A percentile compares a stretch with the other conserved stretches of the same genome.
These are phyloP conservation scores for Troglohyphantes excavatus DNA, from an alignment of 2,888 invertebrate genomes.

Conservation along the genomic window DNA sequence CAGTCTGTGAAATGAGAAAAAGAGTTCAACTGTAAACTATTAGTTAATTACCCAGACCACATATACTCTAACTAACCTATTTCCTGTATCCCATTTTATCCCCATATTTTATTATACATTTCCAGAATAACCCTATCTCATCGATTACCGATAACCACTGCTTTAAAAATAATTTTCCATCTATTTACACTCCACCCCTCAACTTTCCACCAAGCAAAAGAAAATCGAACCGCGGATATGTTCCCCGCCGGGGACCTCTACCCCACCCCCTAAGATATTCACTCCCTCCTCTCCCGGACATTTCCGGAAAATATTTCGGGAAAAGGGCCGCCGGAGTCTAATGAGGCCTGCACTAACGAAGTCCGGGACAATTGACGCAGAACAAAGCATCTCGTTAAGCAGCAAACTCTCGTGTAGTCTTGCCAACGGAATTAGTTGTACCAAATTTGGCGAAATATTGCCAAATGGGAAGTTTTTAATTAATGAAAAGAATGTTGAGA, in stretches of 20 bases:
- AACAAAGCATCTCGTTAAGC: conserved; percentile 52
- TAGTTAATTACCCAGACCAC: too few species aligned
- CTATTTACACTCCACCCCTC: neutral
- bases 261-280: neutral
- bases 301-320: conserved; percentile 5
- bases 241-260: too few species aligned
- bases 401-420: neutral
- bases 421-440: neutral
- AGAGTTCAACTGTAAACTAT: too few species aligned
- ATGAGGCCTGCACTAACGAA: conserved; percentile 59
- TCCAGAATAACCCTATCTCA: neutral
- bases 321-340: conserved; percentile 18
- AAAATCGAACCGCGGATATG: neutral
- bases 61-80: too few species aligned
- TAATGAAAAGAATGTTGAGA: too few species aligned
- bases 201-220: neutral
- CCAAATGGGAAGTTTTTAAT: too few species aligned
- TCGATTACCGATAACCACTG: neutral
- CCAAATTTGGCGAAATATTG: neutral
- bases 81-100: too few species aligned
- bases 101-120: too few species aligned
- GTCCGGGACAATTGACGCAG: conserved; percentile 21
- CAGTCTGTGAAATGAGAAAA: too few species aligned
- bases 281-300: neutral
- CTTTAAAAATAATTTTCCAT: neutral